Base-by-base conservation (phyloP, 2,113 vertebrate species). In the Eira barbara region DNA sequence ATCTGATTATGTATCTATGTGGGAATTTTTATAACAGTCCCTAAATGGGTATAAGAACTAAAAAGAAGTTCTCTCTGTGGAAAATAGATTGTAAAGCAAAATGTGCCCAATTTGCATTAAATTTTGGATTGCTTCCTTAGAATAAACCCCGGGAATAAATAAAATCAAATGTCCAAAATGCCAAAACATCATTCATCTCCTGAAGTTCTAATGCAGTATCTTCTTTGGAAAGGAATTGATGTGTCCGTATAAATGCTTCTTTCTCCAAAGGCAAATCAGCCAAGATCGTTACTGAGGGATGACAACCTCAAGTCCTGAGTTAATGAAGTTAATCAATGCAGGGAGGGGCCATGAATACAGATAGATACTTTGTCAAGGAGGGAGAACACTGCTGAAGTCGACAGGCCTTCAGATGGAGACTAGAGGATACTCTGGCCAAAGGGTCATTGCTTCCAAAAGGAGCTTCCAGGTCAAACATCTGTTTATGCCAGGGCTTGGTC, bases 81-180 rank as follows among this genome's bases (percentile, higher is more conserved):
- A 81, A 97, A 97, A 94, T 13, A 97, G 45, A 94, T 85, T 79
- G 55, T 57, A 93, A 91, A 78, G 27, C 45, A 94, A 95, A 97
- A 65, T n/a, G 14, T 29, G 13, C 34, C 84, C 39, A 61, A 59
- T 91, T 89, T 74, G 21, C 63, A 67, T 95, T 86, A 94, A 81
- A 74, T 65, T 93, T 83, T 97, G 78, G 4, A 85, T 95, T 94
- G 36, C 4, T 95, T 92, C 36, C 91, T 93, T 93, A 73, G 49
- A 78, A 79, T 59, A 94, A 95, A 76, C 92, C 13, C 11, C 27
- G 79, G 36, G 39, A 79, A 90, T 94, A 94, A 87, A 87, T 87
- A 42, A 81, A 95, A 87, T 83, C 63, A 79, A 47, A 31, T 47
- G n/a, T 95, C 63, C 49, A 31, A 57, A 90, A 91, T 74, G 5